phyloP scores from a whole-genome alignment of 2,113 vertebrate species.

The Recurvirostra avosetta region DNA sequence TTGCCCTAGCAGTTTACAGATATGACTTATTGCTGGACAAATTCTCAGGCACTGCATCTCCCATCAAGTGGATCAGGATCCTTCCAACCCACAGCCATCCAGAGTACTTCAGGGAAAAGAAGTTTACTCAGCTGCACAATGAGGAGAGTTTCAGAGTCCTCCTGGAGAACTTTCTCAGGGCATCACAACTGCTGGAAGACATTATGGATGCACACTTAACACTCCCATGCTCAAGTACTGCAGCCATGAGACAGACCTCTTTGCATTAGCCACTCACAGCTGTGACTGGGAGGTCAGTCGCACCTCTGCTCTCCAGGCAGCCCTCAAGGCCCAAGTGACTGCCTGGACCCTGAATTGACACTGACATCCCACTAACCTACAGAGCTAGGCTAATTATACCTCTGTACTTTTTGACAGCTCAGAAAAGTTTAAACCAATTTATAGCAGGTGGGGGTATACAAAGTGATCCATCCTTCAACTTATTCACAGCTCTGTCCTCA shows the following conservation, averaged over 20 bases:
- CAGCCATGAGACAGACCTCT: neutral
- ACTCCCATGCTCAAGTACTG: neutral
- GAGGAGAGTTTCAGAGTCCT: neutral
- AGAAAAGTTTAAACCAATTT: neutral
- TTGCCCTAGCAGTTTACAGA: neutral
- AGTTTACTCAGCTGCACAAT: neutral
- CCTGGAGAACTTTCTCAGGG: neutral
- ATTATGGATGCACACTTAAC: neutral
- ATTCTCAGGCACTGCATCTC: neutral
- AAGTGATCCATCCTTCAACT: neutral
- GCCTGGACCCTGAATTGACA: neutral
- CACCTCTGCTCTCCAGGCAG: neutral
- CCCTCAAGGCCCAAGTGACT: neutral
- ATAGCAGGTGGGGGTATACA: neutral
- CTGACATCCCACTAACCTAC: neutral
- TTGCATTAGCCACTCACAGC: neutral
- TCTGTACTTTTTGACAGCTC: neutral
- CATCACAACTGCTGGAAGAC: neutral
- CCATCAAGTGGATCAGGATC: neutral
- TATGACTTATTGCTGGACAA: neutral
- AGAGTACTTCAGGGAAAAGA: neutral
- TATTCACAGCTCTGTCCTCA: neutral
- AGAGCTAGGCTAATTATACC: neutral
- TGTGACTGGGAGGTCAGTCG: neutral
- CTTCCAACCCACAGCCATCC: neutral